Evolutionary conservation across 1,140 invertebrate genomes (phyloP).

Genomic region (Drosophila bocqueti): DNA sequence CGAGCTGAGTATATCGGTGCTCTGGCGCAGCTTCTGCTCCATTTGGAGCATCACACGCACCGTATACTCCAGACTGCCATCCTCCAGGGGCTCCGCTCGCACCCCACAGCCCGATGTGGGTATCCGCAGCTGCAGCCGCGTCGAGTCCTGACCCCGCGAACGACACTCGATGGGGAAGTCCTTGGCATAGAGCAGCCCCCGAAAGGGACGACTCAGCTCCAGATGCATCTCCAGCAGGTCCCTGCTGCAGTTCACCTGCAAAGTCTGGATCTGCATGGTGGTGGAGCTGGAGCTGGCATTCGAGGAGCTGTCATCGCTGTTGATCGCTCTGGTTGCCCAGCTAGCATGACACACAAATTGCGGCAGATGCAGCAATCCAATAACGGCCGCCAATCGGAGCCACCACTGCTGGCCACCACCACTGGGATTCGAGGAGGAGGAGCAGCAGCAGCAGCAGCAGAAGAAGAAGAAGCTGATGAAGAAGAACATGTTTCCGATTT

Average conservation of each 20-base stretch:
- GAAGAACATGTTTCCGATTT: slow-evolving; percentile 83
- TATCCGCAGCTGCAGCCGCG: slow-evolving; percentile 86
- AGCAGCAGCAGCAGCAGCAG: not conserved
- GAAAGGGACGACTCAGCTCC: slow-evolving; percentile 88
- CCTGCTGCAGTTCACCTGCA: slow-evolving; percentile 86
- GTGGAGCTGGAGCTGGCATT: not conserved
- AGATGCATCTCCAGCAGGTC: slow-evolving; percentile 86
- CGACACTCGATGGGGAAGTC: slow-evolving; percentile 90
- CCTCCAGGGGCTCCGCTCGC: slow-evolving; percentile 85
- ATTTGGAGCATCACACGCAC: slow-evolving; percentile 89
- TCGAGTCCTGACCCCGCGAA: slow-evolving; percentile 85
- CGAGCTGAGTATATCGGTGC: slow-evolving; percentile 88
- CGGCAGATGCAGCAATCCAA: slow-evolving; percentile 66
- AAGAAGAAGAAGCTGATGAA: slow-evolving; percentile 52
- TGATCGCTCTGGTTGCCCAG: slow-evolving; percentile 75
- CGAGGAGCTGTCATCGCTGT: not conserved
- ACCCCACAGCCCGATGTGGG: slow-evolving; percentile 91
- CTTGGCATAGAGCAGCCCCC: slow-evolving; percentile 89
- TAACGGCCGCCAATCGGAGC: slow-evolving; percentile 46
- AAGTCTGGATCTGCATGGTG: slow-evolving; percentile 60
- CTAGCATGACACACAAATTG: slow-evolving; percentile 75
- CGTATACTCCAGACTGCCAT: slow-evolving; percentile 87
- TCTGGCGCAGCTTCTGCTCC: slow-evolving; percentile 89
- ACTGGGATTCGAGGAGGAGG: not conserved
- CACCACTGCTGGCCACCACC: not conserved